Conservation (phyloP, 1,140 invertebrate species). For the Drosophila oshimai region DNA sequence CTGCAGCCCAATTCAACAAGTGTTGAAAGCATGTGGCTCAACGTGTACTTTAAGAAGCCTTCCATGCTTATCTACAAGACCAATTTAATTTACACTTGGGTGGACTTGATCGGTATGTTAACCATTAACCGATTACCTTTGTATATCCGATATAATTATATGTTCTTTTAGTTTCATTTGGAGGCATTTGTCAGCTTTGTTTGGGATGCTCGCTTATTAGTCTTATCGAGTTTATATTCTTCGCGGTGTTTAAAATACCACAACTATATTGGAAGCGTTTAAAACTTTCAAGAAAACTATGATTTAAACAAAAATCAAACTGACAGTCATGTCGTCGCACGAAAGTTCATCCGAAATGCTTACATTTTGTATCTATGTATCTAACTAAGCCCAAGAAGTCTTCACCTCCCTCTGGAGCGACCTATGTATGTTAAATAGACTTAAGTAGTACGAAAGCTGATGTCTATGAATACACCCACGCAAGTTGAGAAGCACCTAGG, state of each 20-base stretch:
- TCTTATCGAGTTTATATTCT: conserved; percentile 88
- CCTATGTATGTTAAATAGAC: no score
- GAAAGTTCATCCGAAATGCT: no score
- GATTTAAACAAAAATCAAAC: no score
- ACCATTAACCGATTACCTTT: background rate
- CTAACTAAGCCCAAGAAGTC: no score
- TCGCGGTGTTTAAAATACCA: conserved; percentile 84
- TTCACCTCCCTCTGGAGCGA: no score
- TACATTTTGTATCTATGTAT: no score
- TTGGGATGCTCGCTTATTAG: conserved; percentile 88
- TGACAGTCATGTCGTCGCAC: no score
- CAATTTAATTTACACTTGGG: conserved; percentile 67
- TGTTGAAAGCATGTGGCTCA: conserved; percentile 16
- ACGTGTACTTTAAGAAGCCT: conserved; percentile 39
- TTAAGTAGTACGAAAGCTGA: no score
- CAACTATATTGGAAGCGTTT: conserved; percentile 32
- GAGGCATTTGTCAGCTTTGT: conserved; percentile 89
- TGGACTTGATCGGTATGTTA: conserved; percentile 60
- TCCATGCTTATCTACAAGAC: conserved; percentile 61
- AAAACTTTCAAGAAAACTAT: no score
- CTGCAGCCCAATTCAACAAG: background rate
- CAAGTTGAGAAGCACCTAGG: no score
- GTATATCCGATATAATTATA: no score
- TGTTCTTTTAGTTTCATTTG: conserved; percentile 87
- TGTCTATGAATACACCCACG: no score